Base-by-base conservation (phyloP, 2,797 vertebrate genomes). In the Champsocephalus esox region DNA sequence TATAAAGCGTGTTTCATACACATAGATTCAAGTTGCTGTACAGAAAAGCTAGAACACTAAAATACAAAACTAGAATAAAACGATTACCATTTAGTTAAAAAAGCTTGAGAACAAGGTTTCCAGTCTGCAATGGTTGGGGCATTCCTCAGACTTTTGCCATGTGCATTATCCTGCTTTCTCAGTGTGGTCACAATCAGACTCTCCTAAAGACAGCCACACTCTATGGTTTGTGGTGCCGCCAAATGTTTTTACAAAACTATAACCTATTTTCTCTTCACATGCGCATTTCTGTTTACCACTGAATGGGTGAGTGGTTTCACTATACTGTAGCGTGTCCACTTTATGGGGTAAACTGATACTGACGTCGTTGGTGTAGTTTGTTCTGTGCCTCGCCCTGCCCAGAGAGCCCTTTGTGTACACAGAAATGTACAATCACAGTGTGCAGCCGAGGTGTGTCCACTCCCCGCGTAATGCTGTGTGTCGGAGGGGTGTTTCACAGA, bases 401-500 rank as follows among this genome's bases (percentile, higher is more conserved):
- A 81, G 57, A 85, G 66, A 81, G 66, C 68, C 84, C 75, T 89
- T 92, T 93, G 89, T 93, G 81, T 90, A 66, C 80, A 83, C 81
- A 88, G 48, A 91, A 84, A 89, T 82, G 78, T 79, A 80, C 88
- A 92, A 86, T 94, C 89, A 79, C 81, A 85, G 80, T 77, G 68
- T 87, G 74, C 65, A 75, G 66, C 79, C 17, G 75, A 92, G 87
- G 89, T 91, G 90, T 92, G 90, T 91, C 90, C 86, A 60, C 88
- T 87, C 86, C 77, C 77, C 73, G 45, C 50, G 52, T 86, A 80
- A 85, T 65, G 32, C 78, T 69, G 77, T 84, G 80, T 88, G 77
- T 89, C 76, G 85, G 85, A 67, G 77, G 79, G 81, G 80, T 75
- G 85, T 89, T 85, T 78, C 72, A 79, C 82, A 80, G 83, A 79